A percentile compares a stretch with the other conserved stretches of the same genome.
Evolutionary conservation across 2,888 invertebrate species (phyloP).

Genomic region (Atrina japonica): DNA sequence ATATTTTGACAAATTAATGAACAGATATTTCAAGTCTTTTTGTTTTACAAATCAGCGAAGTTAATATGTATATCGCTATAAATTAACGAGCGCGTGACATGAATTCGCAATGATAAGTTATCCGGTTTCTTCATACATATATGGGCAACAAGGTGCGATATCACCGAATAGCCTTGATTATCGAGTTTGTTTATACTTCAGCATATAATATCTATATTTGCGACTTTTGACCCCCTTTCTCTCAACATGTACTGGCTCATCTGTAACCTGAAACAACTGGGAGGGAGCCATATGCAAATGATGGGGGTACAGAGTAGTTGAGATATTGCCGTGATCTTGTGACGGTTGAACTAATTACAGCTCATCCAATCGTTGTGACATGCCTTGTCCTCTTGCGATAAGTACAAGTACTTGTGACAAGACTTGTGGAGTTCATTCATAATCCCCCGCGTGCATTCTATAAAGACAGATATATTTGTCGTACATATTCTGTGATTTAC

Average conservation of each 20-base stretch:
- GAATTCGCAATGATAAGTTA: too few relatives aligned
- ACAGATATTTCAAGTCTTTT: too few relatives aligned
- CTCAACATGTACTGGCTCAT: conserved; percentile 30
- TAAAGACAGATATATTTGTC: too few relatives aligned
- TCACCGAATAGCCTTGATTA: conserved; percentile 16
- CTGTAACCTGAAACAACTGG: conserved; percentile 6
- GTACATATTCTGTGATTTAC: too few relatives aligned
- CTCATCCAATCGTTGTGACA: conserved; percentile 35
- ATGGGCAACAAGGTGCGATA: conserved; percentile 8
- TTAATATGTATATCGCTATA: too few relatives aligned
- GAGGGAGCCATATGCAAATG: conserved; percentile 37
- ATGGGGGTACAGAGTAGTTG: conserved; percentile 21
- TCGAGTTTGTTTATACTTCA: conserved; percentile 13
- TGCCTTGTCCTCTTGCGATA: conserved; percentile 9
- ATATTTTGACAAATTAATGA: too few relatives aligned
- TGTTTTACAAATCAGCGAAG: too few relatives aligned
- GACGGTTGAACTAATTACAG: conserved; percentile 48
- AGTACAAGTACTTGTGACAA: conserved; percentile 8
- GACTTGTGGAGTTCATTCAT: conserved; percentile 21
- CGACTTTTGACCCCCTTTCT: conserved; percentile 38
- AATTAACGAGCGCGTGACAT: conserved; percentile 2
- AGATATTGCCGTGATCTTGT: conserved; percentile 23
- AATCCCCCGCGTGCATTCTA: conserved; percentile 7
- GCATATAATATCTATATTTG: conserved; percentile 14
- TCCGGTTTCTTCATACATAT: neutral